Evolutionary conservation across 2,113 vertebrate species (phyloP), one percentile per base, ranked within the genome.

Genomic region (Prionailurus viverrinus): DNA sequence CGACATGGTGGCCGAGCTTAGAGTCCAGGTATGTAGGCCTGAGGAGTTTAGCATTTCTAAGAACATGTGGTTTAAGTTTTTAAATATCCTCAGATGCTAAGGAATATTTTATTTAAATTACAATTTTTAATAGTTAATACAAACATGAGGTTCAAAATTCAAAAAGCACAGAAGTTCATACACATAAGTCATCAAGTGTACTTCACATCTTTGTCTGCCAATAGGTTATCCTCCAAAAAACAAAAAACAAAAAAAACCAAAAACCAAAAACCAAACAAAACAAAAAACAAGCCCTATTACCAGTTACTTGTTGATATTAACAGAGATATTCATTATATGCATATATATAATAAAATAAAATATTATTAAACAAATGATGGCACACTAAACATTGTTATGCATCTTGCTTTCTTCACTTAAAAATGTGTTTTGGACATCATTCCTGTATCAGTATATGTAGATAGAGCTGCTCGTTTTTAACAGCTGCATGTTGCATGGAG

Each of bases 61-160:
- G 53, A 84, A 89, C 3, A 90, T 68, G 33, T 63, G 5, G 8
- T 76, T 31, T 76, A 68, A 63, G 88, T 25, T 78, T 78, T 89
- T 36, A 96, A 61, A 91, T 76, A 76, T 36, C 41, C 18, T 91
- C 29, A 89, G 68, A 83, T 89, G 58, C 16, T 73, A 88, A 76
- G 45, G 25, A 15, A 84, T 83, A 91, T 51, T 88, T 91, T 63
- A 36, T 79, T 68, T 74, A 51, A 74, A 73, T 93, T 76, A 76
- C 76, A 27, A 66, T 76, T 65, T 86, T 91, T 78, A 86, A 65
- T 93, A 84, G 36, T 45, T 89, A 81, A 81, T 82, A 71, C 23
- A 96, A 73, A 86, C 13, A 84, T 29, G 16, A 63, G 23, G 29
- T 79, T 45, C n/a, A 48, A 76, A 66, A 82, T 41, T 91, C 7